Evolutionary conservation across 2,888 invertebrate genomes (phyloP).

Genomic region (Perithous albicinctus): DNA sequence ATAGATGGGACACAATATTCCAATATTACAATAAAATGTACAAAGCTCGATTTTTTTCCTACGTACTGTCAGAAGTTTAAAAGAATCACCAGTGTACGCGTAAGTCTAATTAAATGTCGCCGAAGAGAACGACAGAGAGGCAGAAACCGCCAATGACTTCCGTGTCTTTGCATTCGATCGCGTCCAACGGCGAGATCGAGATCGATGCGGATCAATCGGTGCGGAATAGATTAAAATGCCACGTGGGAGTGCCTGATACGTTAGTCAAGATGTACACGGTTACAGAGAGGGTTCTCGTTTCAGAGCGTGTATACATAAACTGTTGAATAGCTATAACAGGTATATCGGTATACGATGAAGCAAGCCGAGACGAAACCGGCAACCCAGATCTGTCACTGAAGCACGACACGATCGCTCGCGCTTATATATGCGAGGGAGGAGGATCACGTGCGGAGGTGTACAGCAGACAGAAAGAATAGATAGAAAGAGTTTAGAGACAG

Average conservation of each 20-base stretch:
- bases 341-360: constrained; percentile 57
- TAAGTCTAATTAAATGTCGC: neutral
- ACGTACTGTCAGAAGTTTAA: neutral
- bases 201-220: constrained; percentile 60
- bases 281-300: constrained; percentile 52
- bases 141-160: constrained; percentile 40
- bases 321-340: constrained; percentile 33
- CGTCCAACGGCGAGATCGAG: constrained; percentile 54
- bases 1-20: neutral
- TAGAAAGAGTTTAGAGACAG: constrained; percentile 50
- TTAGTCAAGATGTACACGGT: constrained; percentile 30
- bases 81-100: neutral
- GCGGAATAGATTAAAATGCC: constrained; percentile 43
- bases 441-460: constrained; percentile 68
- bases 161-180: constrained; percentile 52
- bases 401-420: constrained; percentile 62
- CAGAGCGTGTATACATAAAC: constrained; percentile 55
- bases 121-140: constrained; percentile 7
- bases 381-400: constrained; percentile 81
- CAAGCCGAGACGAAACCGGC: constrained; percentile 65
- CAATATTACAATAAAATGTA: neutral
- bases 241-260: constrained; percentile 66
- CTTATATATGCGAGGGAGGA: constrained; percentile 70
- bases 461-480: constrained; percentile 47
- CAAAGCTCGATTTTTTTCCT: neutral